Evolutionary conservation across 2,797 vertebrate species (phyloP).

Genomic region (Myiotriccus ornatus): DNA sequence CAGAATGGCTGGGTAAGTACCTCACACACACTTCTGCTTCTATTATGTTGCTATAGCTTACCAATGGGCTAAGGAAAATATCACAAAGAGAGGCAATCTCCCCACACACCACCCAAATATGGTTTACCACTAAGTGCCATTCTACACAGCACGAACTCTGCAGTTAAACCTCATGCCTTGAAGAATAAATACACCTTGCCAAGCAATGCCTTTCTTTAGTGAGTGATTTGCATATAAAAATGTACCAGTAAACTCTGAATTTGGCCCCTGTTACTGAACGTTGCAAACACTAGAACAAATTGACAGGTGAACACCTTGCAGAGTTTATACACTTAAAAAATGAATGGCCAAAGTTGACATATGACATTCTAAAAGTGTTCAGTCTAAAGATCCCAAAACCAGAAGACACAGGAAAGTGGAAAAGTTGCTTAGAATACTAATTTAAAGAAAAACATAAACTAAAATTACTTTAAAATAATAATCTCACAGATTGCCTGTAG

Average conservation of each 20-base stretch:
- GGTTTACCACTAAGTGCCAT: rapidly evolving
- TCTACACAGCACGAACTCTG: background rate
- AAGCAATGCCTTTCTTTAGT: background rate
- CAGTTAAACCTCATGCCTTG: background rate
- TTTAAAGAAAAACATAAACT: background rate
- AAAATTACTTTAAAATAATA: constrained; percentile 21
- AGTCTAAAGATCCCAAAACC: background rate
- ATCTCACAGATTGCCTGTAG: background rate
- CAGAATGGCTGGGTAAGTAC: background rate
- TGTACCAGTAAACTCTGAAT: background rate
- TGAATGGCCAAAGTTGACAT: background rate
- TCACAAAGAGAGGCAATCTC: background rate
- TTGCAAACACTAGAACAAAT: background rate
- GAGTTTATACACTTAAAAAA: background rate
- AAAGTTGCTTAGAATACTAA: background rate
- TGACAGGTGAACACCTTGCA: background rate
- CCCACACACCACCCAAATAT: background rate
- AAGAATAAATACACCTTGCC: background rate
- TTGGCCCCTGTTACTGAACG: background rate
- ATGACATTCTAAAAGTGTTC: background rate
- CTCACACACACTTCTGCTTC: background rate
- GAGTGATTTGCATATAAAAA: background rate
- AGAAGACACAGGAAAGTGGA: background rate
- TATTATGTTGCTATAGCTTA: background rate
- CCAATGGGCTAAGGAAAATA: background rate